Conservation (phyloP, 2,888 invertebrate genomes). For the Drosophila trichaetosa region DNA sequence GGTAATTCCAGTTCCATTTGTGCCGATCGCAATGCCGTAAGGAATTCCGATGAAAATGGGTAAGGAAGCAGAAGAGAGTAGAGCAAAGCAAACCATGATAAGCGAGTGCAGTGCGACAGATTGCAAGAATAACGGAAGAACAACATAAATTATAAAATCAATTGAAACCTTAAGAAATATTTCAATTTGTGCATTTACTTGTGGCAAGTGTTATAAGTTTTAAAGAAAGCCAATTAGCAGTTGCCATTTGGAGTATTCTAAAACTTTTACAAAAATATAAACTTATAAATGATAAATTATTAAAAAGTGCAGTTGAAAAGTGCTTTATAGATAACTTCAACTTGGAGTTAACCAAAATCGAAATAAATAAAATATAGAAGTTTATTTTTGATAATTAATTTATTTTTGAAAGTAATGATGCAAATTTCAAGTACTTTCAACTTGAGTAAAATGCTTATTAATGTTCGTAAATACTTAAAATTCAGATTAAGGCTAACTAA, state of each 20-base stretch:
- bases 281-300: neutral
- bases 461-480: too few species aligned
- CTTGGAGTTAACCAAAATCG: neutral
- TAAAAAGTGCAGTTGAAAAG: neutral
- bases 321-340: neutral
- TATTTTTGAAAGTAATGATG: neutral
- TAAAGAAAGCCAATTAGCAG: neutral
- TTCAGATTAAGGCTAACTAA: neutral
- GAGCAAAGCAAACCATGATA: neutral
- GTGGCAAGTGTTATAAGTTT: neutral
- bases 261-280: neutral
- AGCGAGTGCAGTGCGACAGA: neutral
- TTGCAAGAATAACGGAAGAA: neutral
- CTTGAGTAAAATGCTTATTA: neutral
- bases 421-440: neutral
- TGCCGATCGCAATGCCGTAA: constrained; percentile 81
- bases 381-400: too few species aligned
- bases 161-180: neutral
- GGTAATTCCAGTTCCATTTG: constrained; percentile 84
- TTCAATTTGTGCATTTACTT: too few species aligned
- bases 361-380: neutral
- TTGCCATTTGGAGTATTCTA: neutral
- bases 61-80: constrained; percentile 58
- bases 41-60: constrained; percentile 79
- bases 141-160: neutral